Base-by-base conservation (phyloP, 2,888 invertebrate genomes). In the Drosophila subsilvestris region DNA sequence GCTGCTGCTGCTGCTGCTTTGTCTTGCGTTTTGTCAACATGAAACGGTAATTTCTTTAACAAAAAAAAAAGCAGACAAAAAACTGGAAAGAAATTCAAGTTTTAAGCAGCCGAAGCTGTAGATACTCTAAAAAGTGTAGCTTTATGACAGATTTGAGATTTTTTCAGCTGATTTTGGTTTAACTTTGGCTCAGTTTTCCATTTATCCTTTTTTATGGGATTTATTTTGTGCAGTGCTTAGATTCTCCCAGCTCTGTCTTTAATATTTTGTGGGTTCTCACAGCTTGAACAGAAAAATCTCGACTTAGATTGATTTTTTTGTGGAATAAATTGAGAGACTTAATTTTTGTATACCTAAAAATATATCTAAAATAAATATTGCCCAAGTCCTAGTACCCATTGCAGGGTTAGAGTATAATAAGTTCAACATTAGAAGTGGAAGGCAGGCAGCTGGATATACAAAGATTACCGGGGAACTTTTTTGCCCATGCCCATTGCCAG, bases 391-490 rank as follows among this genome's bases (percentile, higher is more conserved):
- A 6, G 2, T 2, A 37, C 37, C 37, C 37, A 0, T n/a, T n/a
- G 6, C 25, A 25, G 6, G 6, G 4, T 7, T 1, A 37, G 37
- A 2, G 37, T 37, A 37, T 37, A 50, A 29, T 25, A 44, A 50
- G 18, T 67, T 47, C 65, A 55, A 25, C 66, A 43, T 37, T n/a
- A n/a, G 25, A 25, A 0, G 22, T 22, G 4, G 45, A 32, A 47
- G 48, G 20, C 61, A 6, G 25, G 58, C 37, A 22, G 61, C 10
- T 22, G 61, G 6, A 37, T 37, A 14, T 37, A 14, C 32, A 42
- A 74, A 87, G 80, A 87, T 78, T 89, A 74, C 75, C 83, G 37
- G 78, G 71, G 78, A 76, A 74, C 78, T 80, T 81, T 89, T 74
- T n/a, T n/a, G n/a, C n/a, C n/a, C n/a, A n/a, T 74, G 75, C 86